Conservation (phyloP, 2,797 vertebrate species). For the Chelon auratus region DNA sequence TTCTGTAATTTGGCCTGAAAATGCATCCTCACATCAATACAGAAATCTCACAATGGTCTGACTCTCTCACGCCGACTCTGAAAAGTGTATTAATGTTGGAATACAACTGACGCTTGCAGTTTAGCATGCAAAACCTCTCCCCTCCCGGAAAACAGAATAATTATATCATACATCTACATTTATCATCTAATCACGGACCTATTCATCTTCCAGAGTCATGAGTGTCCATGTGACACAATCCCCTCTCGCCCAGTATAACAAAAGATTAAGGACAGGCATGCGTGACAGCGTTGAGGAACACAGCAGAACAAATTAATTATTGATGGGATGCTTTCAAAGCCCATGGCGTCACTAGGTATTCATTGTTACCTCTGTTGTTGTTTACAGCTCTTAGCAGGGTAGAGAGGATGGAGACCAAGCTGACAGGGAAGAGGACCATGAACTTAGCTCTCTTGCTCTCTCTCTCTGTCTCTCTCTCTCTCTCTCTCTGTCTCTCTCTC, state of each 20-base stretch:
- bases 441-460: constrained; percentile 32
- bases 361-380: constrained; percentile 73
- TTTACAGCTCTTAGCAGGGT: constrained; percentile 56
- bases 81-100: constrained; percentile 1
- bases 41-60: not conserved
- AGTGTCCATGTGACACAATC: constrained; percentile 49
- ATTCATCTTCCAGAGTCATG: constrained; percentile 36
- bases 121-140: constrained; percentile 15
- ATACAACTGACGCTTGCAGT: not conserved
- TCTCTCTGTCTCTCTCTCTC: not conserved
- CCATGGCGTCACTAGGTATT: constrained; percentile 66
- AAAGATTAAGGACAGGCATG: constrained; percentile 56
- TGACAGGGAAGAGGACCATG: constrained; percentile 28
- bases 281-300: constrained; percentile 56
- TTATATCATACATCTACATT: constrained; percentile 40
- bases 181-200: constrained; percentile 33
- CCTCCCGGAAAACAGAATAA: constrained; percentile 10
- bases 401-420: constrained; percentile 35
- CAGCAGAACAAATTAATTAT: constrained; percentile 71
- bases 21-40: not conserved
- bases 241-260: constrained; percentile 33
- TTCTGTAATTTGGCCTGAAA: constrained; percentile 18
- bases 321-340: constrained; percentile 74
- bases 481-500: no score
- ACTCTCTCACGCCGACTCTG: not conserved